Base-by-base conservation (phyloP, 2,888 invertebrate genomes). In the Tetheella fluctuosa region DNA sequence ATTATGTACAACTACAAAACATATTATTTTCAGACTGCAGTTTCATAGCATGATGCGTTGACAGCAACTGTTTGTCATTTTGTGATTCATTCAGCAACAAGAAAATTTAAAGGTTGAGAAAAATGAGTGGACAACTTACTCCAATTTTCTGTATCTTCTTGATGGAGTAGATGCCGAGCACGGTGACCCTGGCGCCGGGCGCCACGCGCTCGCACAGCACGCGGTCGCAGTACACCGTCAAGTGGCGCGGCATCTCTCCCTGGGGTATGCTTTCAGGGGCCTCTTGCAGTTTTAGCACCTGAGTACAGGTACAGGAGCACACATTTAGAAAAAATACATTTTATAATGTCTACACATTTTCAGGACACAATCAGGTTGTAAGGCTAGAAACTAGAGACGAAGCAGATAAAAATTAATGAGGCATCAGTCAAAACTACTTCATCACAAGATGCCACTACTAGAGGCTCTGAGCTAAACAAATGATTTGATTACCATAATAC, bases 201-300 rank as follows among this genome's bases (percentile, higher is more conserved):
- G 99, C 98, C 17, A 98, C 97, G 70, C 96, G 95, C 85, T 99
- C 99, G 83, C 99, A 99, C 61, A 99, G 91, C 67, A 93, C 95
- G 78, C 99, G 95, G 81, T 99, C 99, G 79, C 97, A 97, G 86
- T 98, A 99, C 7, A 99, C 94, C 70, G 98, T 97, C 76, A 99
- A 93, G 86, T 99, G 99, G 0, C 99, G 95, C 0, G 99, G 99
- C 94, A 99, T 97, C 93, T 99, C 99, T 54, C 99, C 99, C 80
- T 99, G 98, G 0, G 98, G 98, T 62, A 93, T 93, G 63, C 85
- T 91, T 67, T 99, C 99, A 0, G 99, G 98, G 23, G 98, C 92
- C 89, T 99, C 99, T 94, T 99, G 99, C 13, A 99, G 89, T 87
- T 99, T 99, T n/a, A 99, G 87, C 0, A 97, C 96, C 93, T 93